Base-by-base conservation (phyloP, 2,888 invertebrate species). In the Patella depressa region DNA sequence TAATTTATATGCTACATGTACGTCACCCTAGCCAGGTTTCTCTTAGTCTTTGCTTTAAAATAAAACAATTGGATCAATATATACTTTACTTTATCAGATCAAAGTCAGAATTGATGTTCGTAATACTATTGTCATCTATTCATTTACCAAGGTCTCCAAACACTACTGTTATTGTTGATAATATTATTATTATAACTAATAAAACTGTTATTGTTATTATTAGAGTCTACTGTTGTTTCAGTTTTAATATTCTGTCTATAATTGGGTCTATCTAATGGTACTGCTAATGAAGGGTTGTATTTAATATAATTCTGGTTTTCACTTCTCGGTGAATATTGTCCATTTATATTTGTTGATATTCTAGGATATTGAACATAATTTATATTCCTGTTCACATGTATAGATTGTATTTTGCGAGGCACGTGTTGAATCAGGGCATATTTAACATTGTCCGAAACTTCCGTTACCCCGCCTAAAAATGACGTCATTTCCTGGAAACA, bases 141-240 rank as follows among this genome's bases (percentile, higher is more conserved):
- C 19, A 12, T 59, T 59, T 19, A 65, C 65, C 65, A 65, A 19
- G 65, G 65, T 65, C 65, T 65, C 65, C 65, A 65, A 65, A 65
- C 65, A 19, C 19, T 24, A 24, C 14, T 65, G 19, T 19, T 65
- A n/a, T 65, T 65, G 12, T 65, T 65, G 12, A 65, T 19, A n/a
- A 15, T 65, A 65, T 65, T 65, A 65, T 19, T 65, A 65, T 12
- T 29, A 29, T n/a, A n/a, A n/a, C 29, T 19, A 59, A 59, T 7
- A 14, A n/a, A 9, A 65, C n/a, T 19, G 12, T 19, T 65, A 65
- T 24, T 65, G 19, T 65, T 65, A 65, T 65, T 65, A 65, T 65
- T 65, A 24, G 24, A 19, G 65, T 65, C 65, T 24, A 65, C 14
- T 24, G 65, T 65, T 65, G 19, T 19, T 24, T 3, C 24, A 65